A percentile compares a stretch with the other conserved stretches of the same genome.
Evolutionary conservation across 1,140 invertebrate genomes (phyloP).

Genomic region (Drusus annulatus): DNA sequence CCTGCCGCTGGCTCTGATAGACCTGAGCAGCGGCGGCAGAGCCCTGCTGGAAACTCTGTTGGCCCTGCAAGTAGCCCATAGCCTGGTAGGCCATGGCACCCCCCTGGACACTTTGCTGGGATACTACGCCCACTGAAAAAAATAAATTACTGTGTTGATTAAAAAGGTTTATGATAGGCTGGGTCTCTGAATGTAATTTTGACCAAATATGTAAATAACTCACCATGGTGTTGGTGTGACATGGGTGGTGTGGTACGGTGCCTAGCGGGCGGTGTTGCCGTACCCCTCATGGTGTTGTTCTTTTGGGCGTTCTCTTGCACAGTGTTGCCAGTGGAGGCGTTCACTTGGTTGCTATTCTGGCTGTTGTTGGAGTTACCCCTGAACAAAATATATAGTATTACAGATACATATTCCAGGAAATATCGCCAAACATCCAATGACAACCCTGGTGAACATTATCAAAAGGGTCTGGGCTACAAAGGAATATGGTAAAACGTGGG

Average conservation of each 20-base stretch:
- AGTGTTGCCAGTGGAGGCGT: slow-evolving; percentile 27
- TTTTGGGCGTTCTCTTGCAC: slow-evolving; percentile 54
- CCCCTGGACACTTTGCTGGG: slow-evolving; percentile 7
- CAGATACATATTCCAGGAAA: no score
- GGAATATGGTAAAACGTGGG: no score
- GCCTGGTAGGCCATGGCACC: slow-evolving; percentile 53
- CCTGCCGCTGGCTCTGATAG: slow-evolving; percentile 49
- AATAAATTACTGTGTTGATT: background rate
- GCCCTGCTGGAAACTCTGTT: slow-evolving; percentile 52
- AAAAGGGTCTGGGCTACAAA: no score
- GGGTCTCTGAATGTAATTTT: no score
- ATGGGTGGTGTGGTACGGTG: slow-evolving; percentile 68
- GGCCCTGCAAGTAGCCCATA: slow-evolving; percentile 53
- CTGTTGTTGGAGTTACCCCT: slow-evolving; percentile 60
- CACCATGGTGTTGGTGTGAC: slow-evolving; percentile 64
- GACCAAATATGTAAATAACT: background rate
- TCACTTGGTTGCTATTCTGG: slow-evolving; percentile 48
- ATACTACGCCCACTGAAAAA: slow-evolving; percentile 27
- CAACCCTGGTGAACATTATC: no score
- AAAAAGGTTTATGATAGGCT: no score
- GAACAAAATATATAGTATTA: background rate
- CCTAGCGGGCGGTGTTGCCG: slow-evolving; percentile 64
- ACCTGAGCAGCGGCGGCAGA: slow-evolving; percentile 23
- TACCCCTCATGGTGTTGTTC: slow-evolving; percentile 61
- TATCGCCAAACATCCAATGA: no score